Evolutionary conservation across 2,797 vertebrate species (phyloP), one percentile per base, ranked within the genome.

Genomic region (Dendrocincla tyrannina): DNA sequence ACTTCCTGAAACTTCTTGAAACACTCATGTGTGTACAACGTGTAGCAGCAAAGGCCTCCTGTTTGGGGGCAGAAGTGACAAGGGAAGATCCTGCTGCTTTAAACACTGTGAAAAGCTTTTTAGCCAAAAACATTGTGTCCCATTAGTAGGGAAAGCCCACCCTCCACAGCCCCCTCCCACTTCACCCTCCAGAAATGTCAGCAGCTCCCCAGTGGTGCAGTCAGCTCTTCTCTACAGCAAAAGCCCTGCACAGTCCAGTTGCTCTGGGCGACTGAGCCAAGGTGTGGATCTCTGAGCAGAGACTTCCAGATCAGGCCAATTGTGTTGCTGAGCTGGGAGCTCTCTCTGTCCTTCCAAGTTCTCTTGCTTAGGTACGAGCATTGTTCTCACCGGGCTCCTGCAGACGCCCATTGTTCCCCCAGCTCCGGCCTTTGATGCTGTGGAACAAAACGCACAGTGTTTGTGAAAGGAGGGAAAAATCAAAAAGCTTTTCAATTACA

Each of bases 351-450:
- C 91, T 91, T 84, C 62, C 63, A 91, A 81, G 95, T 86, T 63
- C 79, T 81, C 67, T 79, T 76, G 89, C 78, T 66, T 69, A 44
- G 87, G 96, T 80, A 93, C 2, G 2, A 64, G 68, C 95, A 95
- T 97, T 96, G 97, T 97, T 96, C 64, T 69, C 5, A 7, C 52
- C 2, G 47, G 35, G 74, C 91, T 95, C 77, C 86, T 79, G 85
- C 89, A 88, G 89, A 41, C 2, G 0, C 86, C 78, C 87, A 95
- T 97, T 97, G 96, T 97, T 91, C 87, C 24, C 55, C 6, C 3
- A 82, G 91, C 87, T 92, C 86, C 3, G 2, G 86, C 55, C 92
- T 97, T 95, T 96, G 96, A 96, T 96, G 94, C 92, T 89, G 83
- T 39, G 13, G 96, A 95, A 96, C 95, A 97, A 96, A 97, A 95